Evolutionary conservation across 2,888 invertebrate species (phyloP).

Genomic region (Hypolimnas misippus): DNA sequence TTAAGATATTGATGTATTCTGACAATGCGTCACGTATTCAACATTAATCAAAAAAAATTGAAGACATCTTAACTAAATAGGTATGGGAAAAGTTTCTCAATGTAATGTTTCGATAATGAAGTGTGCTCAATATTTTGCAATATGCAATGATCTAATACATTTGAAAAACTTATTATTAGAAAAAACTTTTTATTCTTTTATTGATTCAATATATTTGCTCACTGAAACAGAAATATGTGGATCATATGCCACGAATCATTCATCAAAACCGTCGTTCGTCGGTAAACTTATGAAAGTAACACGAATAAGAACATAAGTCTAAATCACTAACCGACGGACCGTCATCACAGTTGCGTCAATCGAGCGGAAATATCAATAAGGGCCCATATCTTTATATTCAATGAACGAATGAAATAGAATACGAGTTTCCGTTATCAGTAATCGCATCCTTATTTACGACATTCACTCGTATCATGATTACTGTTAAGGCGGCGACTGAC

Average conservation of each 20-base stretch:
- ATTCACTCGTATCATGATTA: not conserved
- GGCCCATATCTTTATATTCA: slow-evolving; percentile 27
- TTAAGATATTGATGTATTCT: no score
- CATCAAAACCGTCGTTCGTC: slow-evolving; percentile 16
- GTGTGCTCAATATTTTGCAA: no score
- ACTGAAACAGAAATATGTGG: not conserved
- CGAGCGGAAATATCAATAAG: slow-evolving; percentile 35
- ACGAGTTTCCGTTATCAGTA: slow-evolving; percentile 21
- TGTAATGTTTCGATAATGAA: no score
- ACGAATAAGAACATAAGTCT: slow-evolving; percentile 18
- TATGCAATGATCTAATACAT: no score
- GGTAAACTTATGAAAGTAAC: slow-evolving; percentile 13
- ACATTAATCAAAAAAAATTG: no score
- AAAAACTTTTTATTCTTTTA: no score
- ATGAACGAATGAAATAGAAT: slow-evolving; percentile 14
- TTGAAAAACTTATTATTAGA: no score
- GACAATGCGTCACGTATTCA: no score
- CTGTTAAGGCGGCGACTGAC: not conserved
- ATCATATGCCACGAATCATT: slow-evolving; percentile 15
- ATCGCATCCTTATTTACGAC: slow-evolving; percentile 8
- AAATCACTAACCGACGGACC: slow-evolving; percentile 17
- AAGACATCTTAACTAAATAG: no score
- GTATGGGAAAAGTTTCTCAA: no score
- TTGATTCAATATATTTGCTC: not conserved
- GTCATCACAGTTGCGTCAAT: slow-evolving; percentile 20